Evolutionary conservation across 2,888 invertebrate genomes (phyloP), one percentile per base, ranked within the genome.

Genomic region (Neoascia interrupta): DNA sequence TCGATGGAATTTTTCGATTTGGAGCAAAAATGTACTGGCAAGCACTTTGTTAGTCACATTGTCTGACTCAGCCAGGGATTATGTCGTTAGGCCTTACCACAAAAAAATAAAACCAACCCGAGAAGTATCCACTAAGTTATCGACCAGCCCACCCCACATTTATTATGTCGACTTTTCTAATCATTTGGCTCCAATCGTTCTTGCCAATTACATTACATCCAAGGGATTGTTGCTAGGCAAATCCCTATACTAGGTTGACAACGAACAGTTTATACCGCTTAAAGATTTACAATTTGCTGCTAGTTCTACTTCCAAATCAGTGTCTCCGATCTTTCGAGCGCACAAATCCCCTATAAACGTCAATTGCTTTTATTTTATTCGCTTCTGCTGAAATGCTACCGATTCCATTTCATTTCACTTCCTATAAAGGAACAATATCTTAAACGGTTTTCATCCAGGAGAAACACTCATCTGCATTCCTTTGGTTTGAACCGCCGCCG

Each of bases 291-390:
- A 39, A 54, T 60, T 54, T 21, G 43, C 61, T 21, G 1, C 37
- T 13, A 45, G n/a, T n/a, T n/a, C 23, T 31, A 11, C 28, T 37
- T 39, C 15, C 36, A 26, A 53, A 70, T 64, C 76, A 72, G 70
- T 72, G 16, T 18, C 64, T 76, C 28, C 58, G 60, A 72, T 76
- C 72, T 64, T 16, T 26, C 31, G 54, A 63, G 51, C 37, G 56
- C 37, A 63, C 45, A 75, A 75, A 75, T 75, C 75, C 75, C 61
- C 58, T 56, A 69, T 70, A 75, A 75, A 69, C 70, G 63, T 43
- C 69, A 49, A 69, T 75, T 37, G 51, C 21, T 39, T 70, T 75
- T 63, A 49, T 56, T 61, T 60, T 31, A 34, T n/a, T 45, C 19
- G n/a, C n/a, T n/a, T 36, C 23, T 19, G 16, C 16, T 34, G 26